Percentiles rank a stretch among this genome's conserved stretches.
These are phyloP conservation scores for Acanthopagrus latus DNA, from an alignment of 2,797 vertebrate genomes.

Conservation along the genomic window DNA sequence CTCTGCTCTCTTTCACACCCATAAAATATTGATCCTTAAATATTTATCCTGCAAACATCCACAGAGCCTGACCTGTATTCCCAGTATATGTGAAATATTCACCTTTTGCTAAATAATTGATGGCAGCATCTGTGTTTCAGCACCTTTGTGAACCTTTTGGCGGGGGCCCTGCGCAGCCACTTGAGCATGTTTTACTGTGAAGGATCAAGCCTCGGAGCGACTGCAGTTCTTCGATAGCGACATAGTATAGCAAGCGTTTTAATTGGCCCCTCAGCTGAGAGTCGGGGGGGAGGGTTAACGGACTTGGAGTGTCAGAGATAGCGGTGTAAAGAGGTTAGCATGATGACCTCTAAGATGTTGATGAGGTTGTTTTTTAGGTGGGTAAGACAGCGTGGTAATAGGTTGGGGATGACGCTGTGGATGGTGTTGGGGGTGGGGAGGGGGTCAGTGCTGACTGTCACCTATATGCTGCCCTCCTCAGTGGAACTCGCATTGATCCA, in stretches of 20 bases:
- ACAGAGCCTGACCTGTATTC: slow-evolving; percentile 54
- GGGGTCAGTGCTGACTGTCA: slow-evolving; percentile 22
- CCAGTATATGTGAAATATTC: slow-evolving; percentile 57
- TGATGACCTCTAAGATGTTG: slow-evolving; percentile 44
- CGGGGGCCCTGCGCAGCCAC: not conserved
- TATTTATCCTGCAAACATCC: slow-evolving; percentile 73
- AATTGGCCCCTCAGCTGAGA: slow-evolving; percentile 56
- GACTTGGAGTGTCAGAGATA: slow-evolving; percentile 9
- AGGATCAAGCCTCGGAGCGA: slow-evolving; percentile 4
- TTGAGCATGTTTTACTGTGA: slow-evolving; percentile 34
- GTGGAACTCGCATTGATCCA: slow-evolving; percentile 52
- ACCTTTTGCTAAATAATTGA: slow-evolving; percentile 72
- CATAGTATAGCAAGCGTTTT: slow-evolving; percentile 40
- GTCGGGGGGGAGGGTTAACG: not conserved
- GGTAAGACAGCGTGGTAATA: slow-evolving; percentile 37
- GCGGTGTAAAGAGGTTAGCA: slow-evolving; percentile 40
- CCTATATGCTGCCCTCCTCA: slow-evolving; percentile 8
- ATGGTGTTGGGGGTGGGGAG: not conserved
- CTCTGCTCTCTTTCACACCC: slow-evolving; percentile 30
- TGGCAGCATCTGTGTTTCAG: slow-evolving; percentile 36
- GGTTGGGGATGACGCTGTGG: not conserved
- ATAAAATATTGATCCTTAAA: slow-evolving; percentile 73
- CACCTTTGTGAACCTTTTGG: slow-evolving; percentile 37
- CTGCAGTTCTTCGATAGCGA: slow-evolving; percentile 31
- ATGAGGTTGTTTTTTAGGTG: slow-evolving; percentile 21